Base-by-base conservation (phyloP, 2,888 invertebrate species). In the Chaetoderma sp. region DNA sequence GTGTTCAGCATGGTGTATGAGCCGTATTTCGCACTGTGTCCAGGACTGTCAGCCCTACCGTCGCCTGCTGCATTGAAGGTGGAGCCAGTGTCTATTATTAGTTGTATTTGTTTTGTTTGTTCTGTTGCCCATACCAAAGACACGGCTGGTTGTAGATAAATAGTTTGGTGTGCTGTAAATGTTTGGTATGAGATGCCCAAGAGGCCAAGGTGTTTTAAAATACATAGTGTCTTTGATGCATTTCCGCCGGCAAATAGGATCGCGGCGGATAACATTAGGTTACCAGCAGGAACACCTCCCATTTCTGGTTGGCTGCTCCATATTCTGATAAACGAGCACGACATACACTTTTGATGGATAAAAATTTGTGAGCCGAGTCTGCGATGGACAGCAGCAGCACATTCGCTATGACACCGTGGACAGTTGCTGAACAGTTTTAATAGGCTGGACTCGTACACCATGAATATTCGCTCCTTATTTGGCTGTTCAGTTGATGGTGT, bases 21-120 rank as follows among this genome's bases (percentile, higher is more conserved):
- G 10, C 18, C 47, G 27, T 23, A 50, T 18, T 50, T 50, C 6
- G 50, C 50, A 50, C 50, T 50, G 18, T 50, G 50, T 6, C 50
- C 50, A 27, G 47, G 50, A 50, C 50, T 50, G 50, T 50, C 50
- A 13, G 50, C 50, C 10, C 50, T 6, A 6, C 50, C 50, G 18
- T 50, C 50, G 10, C 50, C 50, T 21, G 21, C 47, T 25, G 50
- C 50, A 25, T 6, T 10, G 27, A 50, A 25, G 6, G 21, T 23
- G 4, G 27, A 13, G 8, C 50, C 50, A 50, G 27, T 8, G 6
- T 25, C 25, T 50, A 13, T 50, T 18, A 50, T 50, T 5, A 8
- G 6, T 6, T 50, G 27, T 10, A 50, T 18, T 30, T 27, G 27
- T 18, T 50, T 27, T 6, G 21, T 25, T 30, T 50, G 50, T 30